phyloP scores from a whole-genome alignment of 2,113 vertebrate genomes.

The Caracal caracal region DNA sequence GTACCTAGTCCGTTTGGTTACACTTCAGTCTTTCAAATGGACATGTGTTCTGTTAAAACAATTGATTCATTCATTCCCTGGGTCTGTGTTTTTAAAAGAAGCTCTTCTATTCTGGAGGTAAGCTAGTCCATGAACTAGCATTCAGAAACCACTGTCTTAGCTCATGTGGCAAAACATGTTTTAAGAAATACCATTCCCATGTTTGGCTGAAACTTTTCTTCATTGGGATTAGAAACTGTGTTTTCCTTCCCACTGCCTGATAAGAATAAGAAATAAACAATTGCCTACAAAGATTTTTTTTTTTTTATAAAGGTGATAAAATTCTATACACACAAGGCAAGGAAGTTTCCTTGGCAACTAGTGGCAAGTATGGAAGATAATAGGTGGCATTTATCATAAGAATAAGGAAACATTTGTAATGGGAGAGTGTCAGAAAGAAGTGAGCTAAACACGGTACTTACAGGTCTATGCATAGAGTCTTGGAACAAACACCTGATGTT shows the following conservation, averaged over 20 bases:
- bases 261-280: constrained; percentile 21
- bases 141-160: not conserved
- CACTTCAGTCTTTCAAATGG: not conserved
- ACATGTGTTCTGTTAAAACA: not conserved
- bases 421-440: not conserved
- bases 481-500: not conserved
- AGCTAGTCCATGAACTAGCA: not conserved
- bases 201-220: not conserved
- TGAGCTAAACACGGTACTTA: not conserved
- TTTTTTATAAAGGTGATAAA: not conserved
- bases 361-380: constrained; percentile 43
- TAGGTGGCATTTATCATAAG: constrained; percentile 2
- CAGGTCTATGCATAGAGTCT: not conserved
- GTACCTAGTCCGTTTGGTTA: not conserved
- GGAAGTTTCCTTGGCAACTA: constrained; percentile 59
- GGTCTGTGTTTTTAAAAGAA: not conserved
- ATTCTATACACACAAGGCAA: not conserved
- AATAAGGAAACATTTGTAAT: not conserved
- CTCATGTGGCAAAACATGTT: not conserved
- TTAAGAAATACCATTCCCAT: not conserved
- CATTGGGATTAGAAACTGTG: not conserved
- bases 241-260: constrained; percentile 32
- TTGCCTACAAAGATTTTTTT: not conserved
- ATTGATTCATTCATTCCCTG: not conserved
- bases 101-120: not conserved